A percentile compares a stretch with the other conserved stretches of the same genome.
Conservation (phyloP, 2,113 vertebrate species). For the Anhinga anhinga region DNA sequence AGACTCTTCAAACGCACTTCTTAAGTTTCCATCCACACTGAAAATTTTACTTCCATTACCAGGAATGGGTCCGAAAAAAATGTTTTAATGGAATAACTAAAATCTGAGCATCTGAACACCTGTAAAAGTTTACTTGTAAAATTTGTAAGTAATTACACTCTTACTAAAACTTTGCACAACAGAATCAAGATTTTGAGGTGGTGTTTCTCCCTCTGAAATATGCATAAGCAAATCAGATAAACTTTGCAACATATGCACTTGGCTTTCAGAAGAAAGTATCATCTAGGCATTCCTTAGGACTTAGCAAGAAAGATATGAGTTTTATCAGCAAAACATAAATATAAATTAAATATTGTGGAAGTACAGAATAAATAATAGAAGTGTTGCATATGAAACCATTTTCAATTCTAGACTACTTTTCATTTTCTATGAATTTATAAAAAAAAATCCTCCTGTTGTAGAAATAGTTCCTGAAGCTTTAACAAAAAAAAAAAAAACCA, state of each 20-base stretch:
- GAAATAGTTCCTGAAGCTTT: not conserved
- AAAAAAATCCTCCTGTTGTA: not conserved
- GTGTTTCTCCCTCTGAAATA: not conserved
- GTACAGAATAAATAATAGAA: not conserved
- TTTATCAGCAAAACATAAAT: not conserved
- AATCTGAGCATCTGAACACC: not conserved
- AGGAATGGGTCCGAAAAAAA: not conserved
- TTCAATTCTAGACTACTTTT: not conserved
- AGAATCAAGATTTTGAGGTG: not conserved
- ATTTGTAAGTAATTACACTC: not conserved
- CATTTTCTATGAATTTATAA: not conserved
- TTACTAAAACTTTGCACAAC: not conserved
- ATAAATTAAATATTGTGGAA: not conserved
- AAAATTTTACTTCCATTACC: not conserved
- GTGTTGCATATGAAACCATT: not conserved
- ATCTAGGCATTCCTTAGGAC: not conserved
- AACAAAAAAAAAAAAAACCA: not conserved
- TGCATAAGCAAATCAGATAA: not conserved
- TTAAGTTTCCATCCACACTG: not conserved
- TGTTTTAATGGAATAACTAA: not conserved
- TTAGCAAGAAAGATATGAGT: not conserved
- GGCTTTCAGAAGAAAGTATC: not conserved
- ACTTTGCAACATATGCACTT: not conserved
- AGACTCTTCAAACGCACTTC: not conserved
- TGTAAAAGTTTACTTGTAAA: not conserved